phyloP scores from a whole-genome alignment of 2,797 vertebrate genomes.

The Eremophila alpestris region DNA sequence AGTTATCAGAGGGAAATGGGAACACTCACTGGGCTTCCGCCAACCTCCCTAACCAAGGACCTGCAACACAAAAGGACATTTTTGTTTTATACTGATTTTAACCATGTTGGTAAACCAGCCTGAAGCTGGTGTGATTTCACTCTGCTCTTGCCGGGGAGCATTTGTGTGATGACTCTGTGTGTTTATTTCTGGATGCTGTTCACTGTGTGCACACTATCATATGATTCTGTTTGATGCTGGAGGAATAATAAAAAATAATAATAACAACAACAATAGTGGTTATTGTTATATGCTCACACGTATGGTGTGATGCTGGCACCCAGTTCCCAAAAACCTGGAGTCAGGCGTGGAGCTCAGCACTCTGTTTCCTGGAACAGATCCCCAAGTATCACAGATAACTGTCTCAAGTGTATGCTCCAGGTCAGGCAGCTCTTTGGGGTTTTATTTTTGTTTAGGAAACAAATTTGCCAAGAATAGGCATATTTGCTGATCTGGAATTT shows the following conservation, averaged over 20 bases:
- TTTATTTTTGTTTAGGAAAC: not conserved
- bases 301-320: not conserved
- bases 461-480: not conserved
- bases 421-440: not conserved
- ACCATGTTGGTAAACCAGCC: slow-evolving; percentile 26
- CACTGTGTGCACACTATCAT: slow-evolving; percentile 38
- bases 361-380: not conserved
- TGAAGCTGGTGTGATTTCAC: not conserved
- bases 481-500: not conserved
- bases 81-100: slow-evolving; percentile 77
- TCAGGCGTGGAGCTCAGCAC: rapidly evolving
- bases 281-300: slow-evolving; percentile 62
- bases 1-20: not conserved
- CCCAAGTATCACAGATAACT: not conserved
- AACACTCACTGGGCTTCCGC: not conserved
- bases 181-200: slow-evolving; percentile 16
- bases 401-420: not conserved
- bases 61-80: slow-evolving; percentile 66
- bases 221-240: slow-evolving; percentile 44
- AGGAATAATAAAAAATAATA: not conserved
- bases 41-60: not conserved
- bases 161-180: not conserved
- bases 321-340: not conserved
- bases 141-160: not conserved
- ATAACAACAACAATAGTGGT: not conserved